Evolutionary conservation across 1,140 invertebrate species (phyloP), one percentile per base, ranked within the genome.

Genomic region (Cydia amplana): DNA sequence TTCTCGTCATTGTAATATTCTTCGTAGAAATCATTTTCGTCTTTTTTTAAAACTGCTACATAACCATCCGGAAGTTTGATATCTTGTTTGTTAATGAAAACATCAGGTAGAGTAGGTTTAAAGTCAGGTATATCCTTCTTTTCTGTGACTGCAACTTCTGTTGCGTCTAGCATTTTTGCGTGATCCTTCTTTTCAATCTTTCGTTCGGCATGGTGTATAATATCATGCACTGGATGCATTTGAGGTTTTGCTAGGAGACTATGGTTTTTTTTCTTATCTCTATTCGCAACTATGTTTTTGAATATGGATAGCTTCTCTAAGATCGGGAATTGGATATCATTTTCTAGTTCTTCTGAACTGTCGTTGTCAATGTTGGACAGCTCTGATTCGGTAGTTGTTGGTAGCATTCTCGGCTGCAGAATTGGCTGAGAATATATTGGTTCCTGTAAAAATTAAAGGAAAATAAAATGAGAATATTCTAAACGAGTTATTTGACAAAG

Each of bases 181-280:
- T 89, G 80, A 64, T 93, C 88, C 73, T 93, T 93, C 60, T 92
- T 93, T 73, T 91, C 89, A 6, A 92, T 93, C 76, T 86, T 92
- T 72, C 81, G 85, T 23, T 91, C 86, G 10, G 77, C 75, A 36
- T 93, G 91, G 0, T 90, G 49, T 0, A 85, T 78, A 7, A 80
- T 80, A 7, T 93, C 91, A 67, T 91, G 88, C 9, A 88, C 4
- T 1, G 91, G 91, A 81, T 91, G 90, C 0, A 88, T 70, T 77
- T 93, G 91, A 0, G 84, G 84, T 83, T 91, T 91, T 0, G 80
- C 79, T 14, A 83, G 79, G 0, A 92, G 73, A 63, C 83, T 82
- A 1, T 70, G 73, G 6, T 82, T 78, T 74, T 78, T 85, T 28
- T 83, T 87, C 32, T 84, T 86, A 2, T 87, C 86, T n/a, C 90